Evolutionary conservation across 2,888 invertebrate genomes (phyloP).

Genomic region (Ctena decussata): DNA sequence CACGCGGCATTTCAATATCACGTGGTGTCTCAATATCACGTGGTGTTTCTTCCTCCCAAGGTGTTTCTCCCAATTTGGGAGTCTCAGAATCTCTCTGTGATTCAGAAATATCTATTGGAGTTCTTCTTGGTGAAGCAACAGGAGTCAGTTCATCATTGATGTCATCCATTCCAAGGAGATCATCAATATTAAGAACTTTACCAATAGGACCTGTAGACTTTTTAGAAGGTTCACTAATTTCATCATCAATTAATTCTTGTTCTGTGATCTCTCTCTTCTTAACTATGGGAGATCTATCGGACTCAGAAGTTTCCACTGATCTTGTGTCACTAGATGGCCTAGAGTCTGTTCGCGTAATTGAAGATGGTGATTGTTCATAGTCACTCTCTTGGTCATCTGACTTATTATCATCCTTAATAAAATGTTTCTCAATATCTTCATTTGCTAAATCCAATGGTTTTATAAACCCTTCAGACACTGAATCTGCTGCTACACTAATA

Average conservation of each 20-base stretch:
- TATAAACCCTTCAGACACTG: constrained; percentile 60
- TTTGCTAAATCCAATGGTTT: constrained; percentile 56
- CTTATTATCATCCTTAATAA: constrained; percentile 29
- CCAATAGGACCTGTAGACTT: constrained; percentile 32
- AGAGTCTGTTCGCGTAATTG: constrained; percentile 64
- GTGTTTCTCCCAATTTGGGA: constrained; percentile 7
- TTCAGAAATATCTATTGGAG: constrained; percentile 28
- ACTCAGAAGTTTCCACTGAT: constrained; percentile 63
- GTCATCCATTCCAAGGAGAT: constrained; percentile 61
- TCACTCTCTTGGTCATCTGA: neutral
- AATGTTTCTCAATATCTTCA: constrained; percentile 6
- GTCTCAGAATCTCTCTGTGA: neutral
- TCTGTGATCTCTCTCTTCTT: neutral
- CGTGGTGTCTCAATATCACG: neutral
- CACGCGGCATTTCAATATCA: neutral
- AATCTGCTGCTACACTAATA: constrained; percentile 70
- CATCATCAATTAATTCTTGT: constrained; percentile 59
- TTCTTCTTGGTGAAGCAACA: constrained; percentile 71
- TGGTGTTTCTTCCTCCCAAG: constrained; percentile 15
- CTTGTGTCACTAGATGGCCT: constrained; percentile 74
- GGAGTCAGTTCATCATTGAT: constrained; percentile 73
- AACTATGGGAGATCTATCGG: constrained; percentile 50
- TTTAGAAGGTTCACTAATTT: constrained; percentile 54
- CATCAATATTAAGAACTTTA: constrained; percentile 65
- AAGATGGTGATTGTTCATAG: constrained; percentile 28